Evolutionary conservation across 1,140 invertebrate species (phyloP), one percentile per base, ranked within the genome.

Genomic region (Drosophila tani): DNA sequence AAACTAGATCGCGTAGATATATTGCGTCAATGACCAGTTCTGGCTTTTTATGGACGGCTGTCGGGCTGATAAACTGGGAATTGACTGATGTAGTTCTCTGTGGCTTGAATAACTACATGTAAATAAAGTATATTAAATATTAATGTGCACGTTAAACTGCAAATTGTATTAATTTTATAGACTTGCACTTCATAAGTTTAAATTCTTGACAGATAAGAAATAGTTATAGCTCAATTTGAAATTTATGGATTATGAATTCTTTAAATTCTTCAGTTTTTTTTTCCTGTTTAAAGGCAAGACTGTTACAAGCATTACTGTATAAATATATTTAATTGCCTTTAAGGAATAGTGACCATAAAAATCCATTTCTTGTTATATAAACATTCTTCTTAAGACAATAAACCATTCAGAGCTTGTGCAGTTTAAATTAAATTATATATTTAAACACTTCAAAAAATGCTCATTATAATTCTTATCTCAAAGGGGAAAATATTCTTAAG

Each of bases 1-100:
- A 19, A 77, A 68, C 21, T 75, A 32, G 71, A 63, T 55, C 43
- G 45, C n/a, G 11, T 43, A 12, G 40, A 38, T 29, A 62, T 56
- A 56, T 62, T 62, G 46, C 67, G 35, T 47, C 29, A 56, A 47
- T 27, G 17, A 58, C 53, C 17, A 71, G 70, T 60, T 59, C 29
- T 27, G 21, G 21, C 29, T 59, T 41, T 29, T 66, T 53, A 75
- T 53, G 53, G 53, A 15, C 29, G 32, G 38, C 12, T 53, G 56
- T 62, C 62, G 27, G 38, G 1, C 3, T 17, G 56, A 62, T 63
- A 43, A 29, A 11, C 40, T 14, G 40, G 41, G 19, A 19, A 71
- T 75, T 57, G 47, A 45, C 43, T 57, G 27, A 49, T 63, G 32
- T 62, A 41, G 12, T 68, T 40, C 14, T 38, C 14, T 14, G 12